phyloP scores from a whole-genome alignment of 2,797 vertebrate genomes.

The Acanthurus lineatus region DNA sequence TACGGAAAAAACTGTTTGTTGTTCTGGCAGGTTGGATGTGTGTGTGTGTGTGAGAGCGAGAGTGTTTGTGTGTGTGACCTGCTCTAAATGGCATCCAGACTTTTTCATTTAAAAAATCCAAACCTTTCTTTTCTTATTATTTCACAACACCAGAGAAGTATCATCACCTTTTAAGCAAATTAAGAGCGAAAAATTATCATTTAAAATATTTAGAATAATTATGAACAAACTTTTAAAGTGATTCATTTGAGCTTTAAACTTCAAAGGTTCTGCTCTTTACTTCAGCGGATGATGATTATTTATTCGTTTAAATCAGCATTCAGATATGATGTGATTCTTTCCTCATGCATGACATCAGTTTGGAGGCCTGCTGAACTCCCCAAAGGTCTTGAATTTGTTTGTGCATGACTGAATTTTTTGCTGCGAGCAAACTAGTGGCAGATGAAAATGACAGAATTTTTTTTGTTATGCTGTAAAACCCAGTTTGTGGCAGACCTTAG shows the following conservation, averaged over 20 bases:
- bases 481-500: neutral
- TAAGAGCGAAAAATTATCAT: constrained; percentile 13
- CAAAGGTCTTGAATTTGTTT: constrained; percentile 49
- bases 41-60: constrained; percentile 22
- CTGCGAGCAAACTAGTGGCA: constrained; percentile 31
- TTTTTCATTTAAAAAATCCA: constrained; percentile 24
- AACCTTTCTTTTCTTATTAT: constrained; percentile 37
- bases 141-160: constrained; percentile 30
- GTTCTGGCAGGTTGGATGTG: constrained; percentile 8
- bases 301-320: constrained; percentile 42
- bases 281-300: constrained; percentile 38
- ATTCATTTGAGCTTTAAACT: constrained; percentile 9
- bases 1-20: constrained; percentile 20
- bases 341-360: constrained; percentile 72
- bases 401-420: constrained; percentile 75
- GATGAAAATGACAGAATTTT: constrained; percentile 18
- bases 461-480: constrained; percentile 37
- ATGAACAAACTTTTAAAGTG: constrained; percentile 29
- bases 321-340: constrained; percentile 34
- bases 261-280: constrained; percentile 14
- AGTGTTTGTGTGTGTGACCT: constrained; percentile 11
- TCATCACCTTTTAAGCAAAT: constrained; percentile 36
- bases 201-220: constrained; percentile 29
- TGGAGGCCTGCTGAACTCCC: constrained; percentile 46
- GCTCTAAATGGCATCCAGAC: constrained; percentile 19